These are phyloP conservation scores for Pomacea canaliculata DNA, from an alignment of 2,888 invertebrate genomes.

Conservation along the genomic window DNA sequence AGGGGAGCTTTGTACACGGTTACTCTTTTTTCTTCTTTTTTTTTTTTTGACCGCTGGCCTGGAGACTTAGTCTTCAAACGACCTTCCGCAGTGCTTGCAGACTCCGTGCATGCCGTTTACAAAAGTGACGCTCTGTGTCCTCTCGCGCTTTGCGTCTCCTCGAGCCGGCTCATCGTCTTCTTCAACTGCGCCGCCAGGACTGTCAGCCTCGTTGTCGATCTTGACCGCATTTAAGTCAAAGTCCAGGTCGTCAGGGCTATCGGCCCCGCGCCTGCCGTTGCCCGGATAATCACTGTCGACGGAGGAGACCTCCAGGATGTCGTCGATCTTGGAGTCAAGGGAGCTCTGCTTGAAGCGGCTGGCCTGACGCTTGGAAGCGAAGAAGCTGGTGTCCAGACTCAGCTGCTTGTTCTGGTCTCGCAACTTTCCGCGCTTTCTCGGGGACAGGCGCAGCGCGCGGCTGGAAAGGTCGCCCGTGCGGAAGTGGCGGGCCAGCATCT, in stretches of 20 bases:
- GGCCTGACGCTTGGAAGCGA: constrained; percentile 31
- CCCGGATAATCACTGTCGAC: constrained; percentile 31
- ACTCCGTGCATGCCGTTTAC: constrained; percentile 36
- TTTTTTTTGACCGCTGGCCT: no score
- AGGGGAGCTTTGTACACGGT: no score
- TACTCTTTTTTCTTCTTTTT: no score
- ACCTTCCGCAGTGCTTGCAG: constrained; percentile 56
- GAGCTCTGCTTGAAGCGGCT: constrained; percentile 58
- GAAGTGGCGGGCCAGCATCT: constrained; percentile 27
- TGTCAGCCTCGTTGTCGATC: constrained; percentile 8
- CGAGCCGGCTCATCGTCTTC: not conserved
- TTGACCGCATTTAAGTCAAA: not conserved
- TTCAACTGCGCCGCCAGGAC: not conserved
- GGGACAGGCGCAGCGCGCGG: constrained; percentile 61
- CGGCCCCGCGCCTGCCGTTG: not conserved
- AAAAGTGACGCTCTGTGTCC: constrained; percentile 14
- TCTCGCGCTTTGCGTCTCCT: not conserved
- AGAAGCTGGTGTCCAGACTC: constrained; percentile 59
- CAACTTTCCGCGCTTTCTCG: constrained; percentile 59
- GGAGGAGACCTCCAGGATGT: constrained; percentile 60
- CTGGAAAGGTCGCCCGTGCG: constrained; percentile 23
- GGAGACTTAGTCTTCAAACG: constrained; percentile 38
- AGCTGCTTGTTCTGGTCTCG: constrained; percentile 61
- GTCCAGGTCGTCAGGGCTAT: constrained; percentile 4
- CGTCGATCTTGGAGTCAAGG: constrained; percentile 67